phyloP scores from a whole-genome alignment of 2,888 invertebrate species.

The Idaea biselata region DNA sequence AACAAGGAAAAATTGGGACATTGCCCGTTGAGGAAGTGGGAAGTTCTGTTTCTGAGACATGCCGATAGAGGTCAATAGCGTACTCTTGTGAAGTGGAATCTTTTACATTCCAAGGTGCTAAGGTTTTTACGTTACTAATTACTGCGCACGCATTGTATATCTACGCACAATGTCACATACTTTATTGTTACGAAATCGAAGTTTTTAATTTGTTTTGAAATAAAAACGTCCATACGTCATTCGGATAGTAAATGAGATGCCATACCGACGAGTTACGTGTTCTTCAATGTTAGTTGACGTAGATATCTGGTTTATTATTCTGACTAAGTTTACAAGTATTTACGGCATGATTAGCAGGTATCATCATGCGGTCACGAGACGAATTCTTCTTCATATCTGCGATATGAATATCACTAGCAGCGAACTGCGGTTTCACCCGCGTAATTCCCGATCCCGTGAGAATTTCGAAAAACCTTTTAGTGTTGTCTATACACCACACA shows the following conservation, averaged over 20 bases:
- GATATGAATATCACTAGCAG: too few species aligned
- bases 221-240: not conserved
- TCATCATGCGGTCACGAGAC: not conserved
- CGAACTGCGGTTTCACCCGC: too few species aligned
- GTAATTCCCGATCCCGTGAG: too few species aligned
- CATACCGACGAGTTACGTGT: not conserved
- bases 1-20: slow-evolving; percentile 27
- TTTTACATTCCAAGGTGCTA: slow-evolving; percentile 23
- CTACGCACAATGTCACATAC: not conserved
- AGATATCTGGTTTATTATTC: not conserved
- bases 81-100: slow-evolving; percentile 19
- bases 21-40: slow-evolving; percentile 29
- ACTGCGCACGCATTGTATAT: not conserved
- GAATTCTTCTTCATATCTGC: too few species aligned
- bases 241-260: not conserved
- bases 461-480: too few species aligned
- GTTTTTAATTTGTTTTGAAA: not conserved
- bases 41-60: slow-evolving; percentile 37
- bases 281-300: not conserved
- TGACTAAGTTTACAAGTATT: not conserved
- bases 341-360: not conserved
- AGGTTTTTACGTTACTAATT: slow-evolving; percentile 1
- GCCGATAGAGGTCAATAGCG: slow-evolving; percentile 24
- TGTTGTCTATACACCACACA: too few species aligned
- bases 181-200: not conserved